Conservation (phyloP, 2,797 vertebrate species). For the Hylomyscus alleni region DNA sequence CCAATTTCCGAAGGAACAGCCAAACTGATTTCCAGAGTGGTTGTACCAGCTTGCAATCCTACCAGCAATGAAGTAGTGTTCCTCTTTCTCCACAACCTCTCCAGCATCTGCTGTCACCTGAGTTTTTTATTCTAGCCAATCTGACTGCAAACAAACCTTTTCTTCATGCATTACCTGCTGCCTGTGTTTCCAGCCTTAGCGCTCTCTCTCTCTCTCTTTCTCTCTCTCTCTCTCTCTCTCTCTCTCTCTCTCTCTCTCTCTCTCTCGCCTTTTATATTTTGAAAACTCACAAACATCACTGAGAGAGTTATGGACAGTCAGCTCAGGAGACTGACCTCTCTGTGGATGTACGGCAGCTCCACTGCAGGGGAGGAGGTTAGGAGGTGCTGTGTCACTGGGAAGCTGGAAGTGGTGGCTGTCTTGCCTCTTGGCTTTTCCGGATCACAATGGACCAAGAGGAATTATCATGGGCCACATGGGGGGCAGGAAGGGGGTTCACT, state of each 20-base stretch:
- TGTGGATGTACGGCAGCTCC: neutral
- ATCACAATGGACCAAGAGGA: neutral
- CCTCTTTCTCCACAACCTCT: too few relatives aligned
- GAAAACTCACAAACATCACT: neutral
- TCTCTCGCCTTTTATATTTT: neutral
- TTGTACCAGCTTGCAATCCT: too few relatives aligned
- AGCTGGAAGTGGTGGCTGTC: neutral
- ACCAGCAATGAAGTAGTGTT: too few relatives aligned
- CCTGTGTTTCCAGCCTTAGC: too few relatives aligned
- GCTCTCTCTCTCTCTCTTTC: neutral
- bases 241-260: too few relatives aligned
- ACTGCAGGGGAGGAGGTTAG: rapidly evolving
- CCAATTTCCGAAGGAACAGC: too few relatives aligned
- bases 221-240: neutral
- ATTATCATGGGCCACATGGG: neutral
- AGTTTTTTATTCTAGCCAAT: too few relatives aligned
- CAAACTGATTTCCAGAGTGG: too few relatives aligned
- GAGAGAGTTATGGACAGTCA: neutral
- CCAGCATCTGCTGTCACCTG: too few relatives aligned
- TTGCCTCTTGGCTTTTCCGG: neutral
- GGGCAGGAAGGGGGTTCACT: too few relatives aligned
- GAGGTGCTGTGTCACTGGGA: neutral
- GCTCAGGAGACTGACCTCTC: neutral
- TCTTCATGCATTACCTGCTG: neutral
- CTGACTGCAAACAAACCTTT: neutral